These are phyloP conservation scores for Esox masquinongy DNA, from an alignment of 2,797 vertebrate genomes.

Conservation along the genomic window DNA sequence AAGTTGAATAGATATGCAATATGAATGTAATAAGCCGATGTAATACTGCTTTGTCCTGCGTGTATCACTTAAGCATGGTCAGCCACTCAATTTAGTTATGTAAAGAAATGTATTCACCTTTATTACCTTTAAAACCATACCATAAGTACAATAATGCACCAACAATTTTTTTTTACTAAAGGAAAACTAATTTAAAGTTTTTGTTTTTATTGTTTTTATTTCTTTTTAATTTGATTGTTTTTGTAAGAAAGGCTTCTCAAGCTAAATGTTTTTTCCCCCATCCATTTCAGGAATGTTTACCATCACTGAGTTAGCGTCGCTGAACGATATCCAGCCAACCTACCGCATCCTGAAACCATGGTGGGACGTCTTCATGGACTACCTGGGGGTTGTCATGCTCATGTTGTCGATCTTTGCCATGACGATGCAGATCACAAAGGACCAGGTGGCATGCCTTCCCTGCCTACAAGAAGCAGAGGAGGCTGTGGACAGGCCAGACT, in stretches of 20 bases:
- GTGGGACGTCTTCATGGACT: conserved; percentile 99
- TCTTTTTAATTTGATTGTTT: neutral
- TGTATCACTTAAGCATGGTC: neutral
- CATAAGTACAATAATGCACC: neutral
- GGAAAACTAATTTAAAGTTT: neutral
- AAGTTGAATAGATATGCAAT: neutral
- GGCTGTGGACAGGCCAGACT: conserved; percentile 22
- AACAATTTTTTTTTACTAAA: neutral
- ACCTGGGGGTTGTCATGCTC: conserved; percentile 96
- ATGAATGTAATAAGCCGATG: neutral
- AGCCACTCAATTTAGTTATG: neutral
- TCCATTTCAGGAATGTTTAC: conserved; percentile 94
- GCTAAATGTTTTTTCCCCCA: conserved; percentile 40
- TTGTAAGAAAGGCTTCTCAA: neutral
- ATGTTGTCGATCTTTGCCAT: conserved; percentile 99
- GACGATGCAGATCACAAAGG: conserved; percentile 99
- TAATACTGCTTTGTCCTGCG: neutral
- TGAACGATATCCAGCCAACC: conserved; percentile 98
- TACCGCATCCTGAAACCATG: conserved; percentile 99
- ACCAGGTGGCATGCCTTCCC: conserved; percentile 97
- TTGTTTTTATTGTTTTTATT: neutral
- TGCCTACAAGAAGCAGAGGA: conserved; percentile 76
- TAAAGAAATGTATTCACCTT: neutral
- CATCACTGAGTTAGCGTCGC: conserved; percentile 96
- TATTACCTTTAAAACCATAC: neutral